A percentile compares a stretch with the other conserved stretches of the same genome.
phyloP scores from a whole-genome alignment of 1,140 invertebrate genomes.

The Danaus plexippus region DNA sequence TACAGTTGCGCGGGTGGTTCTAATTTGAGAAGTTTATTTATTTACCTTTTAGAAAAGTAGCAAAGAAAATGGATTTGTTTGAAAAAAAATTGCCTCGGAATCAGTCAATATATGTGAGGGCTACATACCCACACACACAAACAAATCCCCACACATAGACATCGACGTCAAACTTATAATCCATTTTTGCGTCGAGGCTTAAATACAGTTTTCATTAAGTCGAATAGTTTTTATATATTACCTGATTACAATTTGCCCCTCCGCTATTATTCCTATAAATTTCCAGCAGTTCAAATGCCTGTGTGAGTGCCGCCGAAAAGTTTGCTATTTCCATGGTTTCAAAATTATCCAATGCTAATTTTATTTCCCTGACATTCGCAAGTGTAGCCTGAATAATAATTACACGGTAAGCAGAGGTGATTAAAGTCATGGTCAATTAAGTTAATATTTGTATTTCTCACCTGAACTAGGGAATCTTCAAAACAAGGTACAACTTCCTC shows the following conservation, averaged over 20 bases:
- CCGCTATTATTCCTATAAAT: constrained; percentile 72
- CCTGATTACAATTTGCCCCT: constrained; percentile 77
- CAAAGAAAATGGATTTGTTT: too few species aligned
- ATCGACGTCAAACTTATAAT: too few species aligned
- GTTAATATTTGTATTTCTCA: constrained; percentile 45
- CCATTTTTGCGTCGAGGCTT: too few species aligned
- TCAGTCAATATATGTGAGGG: too few species aligned
- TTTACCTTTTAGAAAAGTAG: too few species aligned
- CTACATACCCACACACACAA: too few species aligned
- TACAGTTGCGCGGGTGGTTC: too few species aligned
- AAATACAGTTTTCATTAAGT: too few species aligned
- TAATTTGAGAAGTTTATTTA: too few species aligned
- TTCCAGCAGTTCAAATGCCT: constrained; percentile 90
- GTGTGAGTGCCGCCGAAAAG: constrained; percentile 90
- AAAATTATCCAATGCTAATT: constrained; percentile 83
- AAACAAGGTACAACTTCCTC: constrained; percentile 90
- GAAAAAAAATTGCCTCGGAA: too few species aligned
- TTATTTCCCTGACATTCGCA: constrained; percentile 89
- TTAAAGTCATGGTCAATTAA: too few species aligned
- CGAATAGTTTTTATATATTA: constrained; percentile 12
- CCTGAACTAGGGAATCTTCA: constrained; percentile 86
- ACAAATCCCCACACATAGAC: too few species aligned
- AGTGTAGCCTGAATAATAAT: constrained; percentile 81
- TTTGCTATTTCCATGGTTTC: constrained; percentile 93
- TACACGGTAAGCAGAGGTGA: background rate